These are phyloP conservation scores for Apogon talboti DNA, from an alignment of 2,797 vertebrate species.

Conservation along the genomic window DNA sequence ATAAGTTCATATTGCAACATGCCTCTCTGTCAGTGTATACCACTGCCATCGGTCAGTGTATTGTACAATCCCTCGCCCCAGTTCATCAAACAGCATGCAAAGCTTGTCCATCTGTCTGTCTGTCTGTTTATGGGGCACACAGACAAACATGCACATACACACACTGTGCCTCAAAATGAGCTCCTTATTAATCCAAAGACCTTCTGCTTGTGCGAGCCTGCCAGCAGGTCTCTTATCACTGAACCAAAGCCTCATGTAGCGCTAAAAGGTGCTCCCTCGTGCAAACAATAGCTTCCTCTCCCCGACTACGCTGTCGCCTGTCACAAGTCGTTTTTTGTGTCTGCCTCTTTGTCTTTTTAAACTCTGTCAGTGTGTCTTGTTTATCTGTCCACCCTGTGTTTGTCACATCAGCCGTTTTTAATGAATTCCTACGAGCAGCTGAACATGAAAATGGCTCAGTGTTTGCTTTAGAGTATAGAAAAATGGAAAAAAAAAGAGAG, in stretches of 20 bases:
- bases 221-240: slow-evolving; percentile 63
- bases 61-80: slow-evolving; percentile 29
- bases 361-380: slow-evolving; percentile 22
- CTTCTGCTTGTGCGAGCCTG: slow-evolving; percentile 65
- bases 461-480: slow-evolving; percentile 17
- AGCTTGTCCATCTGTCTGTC: slow-evolving; percentile 70
- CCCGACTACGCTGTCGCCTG: slow-evolving; percentile 31
- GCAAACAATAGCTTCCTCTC: slow-evolving; percentile 62
- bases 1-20: slow-evolving; percentile 14
- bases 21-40: slow-evolving; percentile 27
- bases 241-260: slow-evolving; percentile 55
- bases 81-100: slow-evolving; percentile 58
- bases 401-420: slow-evolving; percentile 19
- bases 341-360: slow-evolving; percentile 36
- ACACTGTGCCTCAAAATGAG: slow-evolving; percentile 58
- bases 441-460: slow-evolving; percentile 10
- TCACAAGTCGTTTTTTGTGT: slow-evolving; percentile 41
- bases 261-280: slow-evolving; percentile 61
- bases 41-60: slow-evolving; percentile 23
- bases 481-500: neutral
- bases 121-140: slow-evolving; percentile 26
- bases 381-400: slow-evolving; percentile 27
- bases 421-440: slow-evolving; percentile 2
- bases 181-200: slow-evolving; percentile 66
- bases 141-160: slow-evolving; percentile 37